Evolutionary conservation across 35 echinoderm and acorn worm species (phyloP).

Genomic region (Heliocidaris erythrogramma): DNA sequence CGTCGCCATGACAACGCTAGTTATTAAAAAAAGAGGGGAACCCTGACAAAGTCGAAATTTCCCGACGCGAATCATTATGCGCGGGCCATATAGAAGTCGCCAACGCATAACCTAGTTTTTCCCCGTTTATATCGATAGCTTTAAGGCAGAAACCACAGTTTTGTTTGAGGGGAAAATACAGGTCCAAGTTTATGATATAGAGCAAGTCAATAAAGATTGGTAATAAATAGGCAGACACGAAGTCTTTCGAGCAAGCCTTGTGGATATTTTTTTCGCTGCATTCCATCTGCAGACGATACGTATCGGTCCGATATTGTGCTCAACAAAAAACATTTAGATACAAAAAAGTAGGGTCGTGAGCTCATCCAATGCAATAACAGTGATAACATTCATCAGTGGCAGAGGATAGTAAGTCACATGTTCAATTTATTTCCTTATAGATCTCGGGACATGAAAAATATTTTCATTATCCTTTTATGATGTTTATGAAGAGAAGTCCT

Average conservation of each 20-base stretch:
- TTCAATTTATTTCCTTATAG: not conserved
- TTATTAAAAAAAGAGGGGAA: conserved; percentile 21
- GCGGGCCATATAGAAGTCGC: conserved; percentile 6
- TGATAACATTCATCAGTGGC: not conserved
- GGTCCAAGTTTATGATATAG: not conserved
- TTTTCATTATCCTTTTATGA: no score
- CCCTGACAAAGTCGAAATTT: conserved; percentile 1
- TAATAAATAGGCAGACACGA: not conserved
- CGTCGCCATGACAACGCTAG: not conserved
- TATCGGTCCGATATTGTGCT: not conserved
- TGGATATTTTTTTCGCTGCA: not conserved
- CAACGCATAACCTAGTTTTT: not conserved
- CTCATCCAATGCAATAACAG: not conserved
- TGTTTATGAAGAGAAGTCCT: no score
- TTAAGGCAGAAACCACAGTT: conserved; percentile 9
- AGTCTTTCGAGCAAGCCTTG: not conserved
- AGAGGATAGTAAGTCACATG: not conserved
- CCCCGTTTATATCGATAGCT: not conserved
- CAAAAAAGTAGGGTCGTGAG: not conserved
- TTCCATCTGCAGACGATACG: not conserved
- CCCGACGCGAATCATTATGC: conserved; percentile 8
- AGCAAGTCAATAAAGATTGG: not conserved
- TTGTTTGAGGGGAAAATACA: not conserved
- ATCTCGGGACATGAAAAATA: no score
- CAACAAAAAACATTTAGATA: not conserved